Evolutionary conservation across 2,113 vertebrate species (phyloP).

Genomic region (Aleadryas rufinucha): DNA sequence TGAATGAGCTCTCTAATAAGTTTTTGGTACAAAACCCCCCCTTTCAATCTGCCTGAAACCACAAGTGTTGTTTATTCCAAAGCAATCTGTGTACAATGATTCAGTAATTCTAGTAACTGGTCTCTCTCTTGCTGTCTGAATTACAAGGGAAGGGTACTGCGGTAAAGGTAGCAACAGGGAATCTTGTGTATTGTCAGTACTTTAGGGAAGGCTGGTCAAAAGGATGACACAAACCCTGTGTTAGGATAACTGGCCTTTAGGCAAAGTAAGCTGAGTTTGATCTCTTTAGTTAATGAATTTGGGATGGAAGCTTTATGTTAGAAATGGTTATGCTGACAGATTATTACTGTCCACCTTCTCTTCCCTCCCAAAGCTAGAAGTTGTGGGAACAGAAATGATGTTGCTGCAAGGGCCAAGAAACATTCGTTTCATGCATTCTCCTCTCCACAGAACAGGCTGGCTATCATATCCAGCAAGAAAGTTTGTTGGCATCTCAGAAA

Average conservation of each 20-base stretch:
- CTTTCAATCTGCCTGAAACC: not conserved
- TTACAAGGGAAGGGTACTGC: not conserved
- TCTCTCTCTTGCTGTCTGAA: not conserved
- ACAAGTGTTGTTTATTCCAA: not conserved
- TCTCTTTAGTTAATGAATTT: not conserved
- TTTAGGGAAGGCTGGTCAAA: not conserved
- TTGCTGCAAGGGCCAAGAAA: not conserved
- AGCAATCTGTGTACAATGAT: not conserved
- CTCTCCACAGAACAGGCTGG: not conserved
- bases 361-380: not conserved
- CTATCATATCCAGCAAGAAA: not conserved
- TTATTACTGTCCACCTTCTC: not conserved
- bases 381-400: not conserved
- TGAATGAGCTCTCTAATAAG: not conserved
- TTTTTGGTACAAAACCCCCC: not conserved
- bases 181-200: not conserved
- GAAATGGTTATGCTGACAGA: not conserved
- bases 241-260: not conserved
- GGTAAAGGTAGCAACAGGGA: not conserved
- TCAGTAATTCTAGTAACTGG: not conserved
- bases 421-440: not conserved
- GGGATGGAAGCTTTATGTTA: not conserved
- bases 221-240: not conserved
- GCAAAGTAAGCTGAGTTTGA: not conserved
- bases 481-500: not conserved